These are phyloP conservation scores for Lethrus apterus DNA, from an alignment of 1,140 invertebrate species.

Conservation along the genomic window DNA sequence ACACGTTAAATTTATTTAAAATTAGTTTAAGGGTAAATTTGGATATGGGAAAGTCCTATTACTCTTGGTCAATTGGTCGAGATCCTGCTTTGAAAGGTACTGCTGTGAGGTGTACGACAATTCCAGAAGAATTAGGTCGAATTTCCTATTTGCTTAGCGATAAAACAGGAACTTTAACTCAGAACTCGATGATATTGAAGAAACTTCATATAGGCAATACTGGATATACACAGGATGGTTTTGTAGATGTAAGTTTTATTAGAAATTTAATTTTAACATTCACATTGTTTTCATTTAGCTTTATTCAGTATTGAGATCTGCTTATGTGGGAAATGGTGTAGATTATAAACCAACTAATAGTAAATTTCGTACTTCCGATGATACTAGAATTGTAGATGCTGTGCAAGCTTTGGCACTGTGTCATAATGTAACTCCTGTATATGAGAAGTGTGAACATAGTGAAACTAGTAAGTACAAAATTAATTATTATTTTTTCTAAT, in stretches of 20 bases:
- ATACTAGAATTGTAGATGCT: constrained; percentile 79
- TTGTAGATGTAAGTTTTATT: constrained; percentile 63
- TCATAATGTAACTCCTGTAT: constrained; percentile 98
- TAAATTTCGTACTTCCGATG: constrained; percentile 52
- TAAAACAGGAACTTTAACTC: constrained; percentile 97
- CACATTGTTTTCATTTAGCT: constrained; percentile 20
- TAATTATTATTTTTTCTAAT: background rate
- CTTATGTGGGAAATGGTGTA: constrained; percentile 30
- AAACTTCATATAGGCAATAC: constrained; percentile 87
- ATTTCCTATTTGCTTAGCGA: constrained; percentile 94
- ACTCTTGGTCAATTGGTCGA: constrained; percentile 92
- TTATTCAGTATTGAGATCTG: constrained; percentile 41
- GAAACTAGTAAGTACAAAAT: constrained; percentile 34
- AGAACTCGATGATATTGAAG: constrained; percentile 99
- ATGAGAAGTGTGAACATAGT: constrained; percentile 55
- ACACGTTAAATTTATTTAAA: constrained; percentile 15
- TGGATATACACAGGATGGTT: constrained; percentile 79
- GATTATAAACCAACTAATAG: constrained; percentile 6
- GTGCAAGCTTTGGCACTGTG: constrained; percentile 93
- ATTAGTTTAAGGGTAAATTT: constrained; percentile 92
- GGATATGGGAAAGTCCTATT: constrained; percentile 97
- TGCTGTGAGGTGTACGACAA: constrained; percentile 96
- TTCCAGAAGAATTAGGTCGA: constrained; percentile 95
- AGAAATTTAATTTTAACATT: background rate
- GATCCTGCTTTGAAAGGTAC: constrained; percentile 91